Conservation (phyloP, 2,888 invertebrate species). For the Drosophila bunnanda region DNA sequence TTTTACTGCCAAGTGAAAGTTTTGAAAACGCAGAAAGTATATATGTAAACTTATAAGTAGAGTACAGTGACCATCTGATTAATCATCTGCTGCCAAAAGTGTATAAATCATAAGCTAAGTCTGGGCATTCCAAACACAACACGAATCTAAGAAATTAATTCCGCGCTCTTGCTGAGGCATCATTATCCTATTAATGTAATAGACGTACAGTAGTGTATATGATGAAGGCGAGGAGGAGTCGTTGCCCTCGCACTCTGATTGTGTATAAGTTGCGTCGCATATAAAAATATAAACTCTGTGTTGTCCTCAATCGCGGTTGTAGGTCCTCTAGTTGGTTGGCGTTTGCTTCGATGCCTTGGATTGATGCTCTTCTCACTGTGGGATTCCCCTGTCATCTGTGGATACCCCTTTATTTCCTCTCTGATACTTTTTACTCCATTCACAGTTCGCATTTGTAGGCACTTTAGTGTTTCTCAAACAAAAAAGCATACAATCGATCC, state of each 20-base stretch:
- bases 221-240: slow-evolving; percentile 17
- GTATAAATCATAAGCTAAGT: slow-evolving; percentile 40
- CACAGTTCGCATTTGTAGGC: slow-evolving; percentile 62
- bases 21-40: slow-evolving; percentile 61
- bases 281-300: slow-evolving; percentile 73
- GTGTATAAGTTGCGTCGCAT: slow-evolving; percentile 58
- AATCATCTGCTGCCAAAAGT: slow-evolving; percentile 40
- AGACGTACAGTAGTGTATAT: slow-evolving; percentile 69
- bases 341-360: slow-evolving; percentile 60
- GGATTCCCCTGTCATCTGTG: slow-evolving; percentile 9
- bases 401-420: background rate
- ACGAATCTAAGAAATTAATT: slow-evolving; percentile 11
- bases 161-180: slow-evolving; percentile 10
- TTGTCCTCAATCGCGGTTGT: slow-evolving; percentile 42
- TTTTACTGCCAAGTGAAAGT: slow-evolving; percentile 49
- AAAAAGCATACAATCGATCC: slow-evolving; percentile 61
- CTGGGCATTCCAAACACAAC: slow-evolving; percentile 33
- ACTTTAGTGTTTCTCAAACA: slow-evolving; percentile 78
- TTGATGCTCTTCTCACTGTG: slow-evolving; percentile 17
- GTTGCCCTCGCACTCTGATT: slow-evolving; percentile 18
- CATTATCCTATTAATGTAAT: slow-evolving; percentile 76
- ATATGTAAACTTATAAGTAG: slow-evolving; percentile 61
- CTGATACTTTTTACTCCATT: slow-evolving; percentile 9
- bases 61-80: slow-evolving; percentile 39
- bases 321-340: slow-evolving; percentile 37